Conservation (phyloP, 2,113 vertebrate species). For the Peucedramus taeniatus region DNA sequence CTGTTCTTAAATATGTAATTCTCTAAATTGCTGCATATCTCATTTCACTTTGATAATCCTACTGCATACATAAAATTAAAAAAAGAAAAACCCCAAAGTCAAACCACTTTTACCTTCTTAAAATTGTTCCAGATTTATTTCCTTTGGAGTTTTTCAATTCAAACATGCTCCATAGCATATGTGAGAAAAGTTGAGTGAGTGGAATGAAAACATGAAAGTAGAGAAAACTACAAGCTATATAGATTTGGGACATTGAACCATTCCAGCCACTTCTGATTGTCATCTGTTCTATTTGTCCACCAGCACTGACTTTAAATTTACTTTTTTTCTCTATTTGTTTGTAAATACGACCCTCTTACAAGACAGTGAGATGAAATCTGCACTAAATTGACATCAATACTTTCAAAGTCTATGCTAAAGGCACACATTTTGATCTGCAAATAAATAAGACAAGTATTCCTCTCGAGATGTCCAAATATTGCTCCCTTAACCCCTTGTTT, state of each 20-base stretch:
- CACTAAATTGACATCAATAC: background rate
- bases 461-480: background rate
- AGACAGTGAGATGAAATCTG: background rate
- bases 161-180: background rate
- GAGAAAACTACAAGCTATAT: background rate
- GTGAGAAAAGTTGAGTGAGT: background rate
- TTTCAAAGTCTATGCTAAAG: background rate
- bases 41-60: background rate
- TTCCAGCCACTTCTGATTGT: background rate
- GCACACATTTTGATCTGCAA: background rate
- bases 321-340: background rate
- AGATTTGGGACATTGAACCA: background rate
- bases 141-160: background rate
- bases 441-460: background rate
- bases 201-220: background rate
- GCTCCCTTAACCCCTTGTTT: background rate
- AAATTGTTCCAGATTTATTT: background rate
- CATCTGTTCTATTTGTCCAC: background rate
- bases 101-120: background rate
- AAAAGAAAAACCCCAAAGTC: background rate
- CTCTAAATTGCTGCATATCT: background rate
- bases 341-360: background rate
- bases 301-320: background rate
- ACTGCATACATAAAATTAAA: background rate
- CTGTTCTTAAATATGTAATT: background rate